phyloP scores from a whole-genome alignment of 30 jellyfish, hydroid and myxozoan species.

The Morbakka virulenta region DNA sequence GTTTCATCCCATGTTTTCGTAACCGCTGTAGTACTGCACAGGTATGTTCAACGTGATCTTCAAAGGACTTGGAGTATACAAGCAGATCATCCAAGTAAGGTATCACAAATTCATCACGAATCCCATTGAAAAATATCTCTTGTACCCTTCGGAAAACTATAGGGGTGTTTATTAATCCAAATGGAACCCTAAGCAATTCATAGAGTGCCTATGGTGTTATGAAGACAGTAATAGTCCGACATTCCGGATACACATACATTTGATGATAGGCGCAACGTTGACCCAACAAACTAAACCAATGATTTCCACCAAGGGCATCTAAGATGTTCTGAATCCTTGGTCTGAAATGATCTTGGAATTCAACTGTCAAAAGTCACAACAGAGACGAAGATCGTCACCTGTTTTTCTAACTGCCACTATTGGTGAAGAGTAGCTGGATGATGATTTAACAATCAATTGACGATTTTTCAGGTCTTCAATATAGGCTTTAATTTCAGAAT shows the following conservation, averaged over 20 bases:
- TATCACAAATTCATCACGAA: constrained; percentile 19
- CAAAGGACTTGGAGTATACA: not conserved
- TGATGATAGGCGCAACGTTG: constrained; percentile 44
- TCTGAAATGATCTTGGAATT: not conserved
- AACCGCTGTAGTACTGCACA: constrained; percentile 1
- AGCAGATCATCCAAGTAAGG: constrained; percentile 38
- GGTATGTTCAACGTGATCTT: constrained; percentile 9
- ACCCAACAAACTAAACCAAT: constrained; percentile 21
- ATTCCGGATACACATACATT: constrained; percentile 4
- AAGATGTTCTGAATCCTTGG: constrained; percentile 12
- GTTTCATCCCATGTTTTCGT: not conserved
- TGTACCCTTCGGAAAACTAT: constrained; percentile 41
- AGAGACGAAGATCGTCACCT: constrained; percentile 30
- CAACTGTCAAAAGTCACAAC: constrained; percentile 37
- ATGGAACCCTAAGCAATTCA: constrained; percentile 18
- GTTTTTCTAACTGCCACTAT: constrained; percentile 33
- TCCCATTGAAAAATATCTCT: constrained; percentile 3
- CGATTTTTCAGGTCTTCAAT: constrained; percentile 25
- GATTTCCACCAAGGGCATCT: constrained; percentile 41
- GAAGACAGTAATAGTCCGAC: constrained; percentile 30
- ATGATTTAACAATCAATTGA: constrained; percentile 2
- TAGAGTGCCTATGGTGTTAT: constrained; percentile 56
- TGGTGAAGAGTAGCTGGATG: constrained; percentile 33
- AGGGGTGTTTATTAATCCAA: constrained; percentile 41
- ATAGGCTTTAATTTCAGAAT: constrained; percentile 24